These are phyloP conservation scores for Crotophaga sulcirostris DNA, from an alignment of 2,113 vertebrate species.

Conservation along the genomic window DNA sequence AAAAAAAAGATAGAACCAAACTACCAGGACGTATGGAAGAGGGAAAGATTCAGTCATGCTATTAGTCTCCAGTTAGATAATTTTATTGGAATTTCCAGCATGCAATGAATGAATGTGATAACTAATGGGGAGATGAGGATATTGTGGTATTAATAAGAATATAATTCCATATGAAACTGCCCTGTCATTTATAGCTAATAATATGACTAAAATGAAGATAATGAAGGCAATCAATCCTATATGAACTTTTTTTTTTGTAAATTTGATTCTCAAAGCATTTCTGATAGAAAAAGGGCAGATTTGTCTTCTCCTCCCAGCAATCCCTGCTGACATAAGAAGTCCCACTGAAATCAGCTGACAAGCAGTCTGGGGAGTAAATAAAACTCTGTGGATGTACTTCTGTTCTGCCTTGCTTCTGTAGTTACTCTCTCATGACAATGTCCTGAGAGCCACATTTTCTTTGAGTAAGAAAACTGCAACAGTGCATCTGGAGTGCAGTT, in stretches of 20 bases:
- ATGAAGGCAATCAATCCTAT: constrained; percentile 37
- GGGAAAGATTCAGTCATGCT: neutral
- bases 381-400: neutral
- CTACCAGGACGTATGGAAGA: neutral
- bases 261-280: constrained; percentile 26
- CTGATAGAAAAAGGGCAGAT: neutral
- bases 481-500: neutral
- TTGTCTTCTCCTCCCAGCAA: neutral
- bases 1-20: neutral
- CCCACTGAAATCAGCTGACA: neutral
- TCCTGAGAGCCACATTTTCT: neutral
- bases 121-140: neutral
- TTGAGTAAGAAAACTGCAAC: neutral
- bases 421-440: neutral
- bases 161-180: constrained; percentile 14
- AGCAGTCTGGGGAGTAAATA: neutral
- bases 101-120: neutral
- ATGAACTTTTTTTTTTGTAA: neutral
- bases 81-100: neutral
- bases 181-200: constrained; percentile 50
- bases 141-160: constrained; percentile 32
- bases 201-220: constrained; percentile 45
- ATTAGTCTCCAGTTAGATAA: neutral
- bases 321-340: neutral
- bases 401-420: neutral